Conservation (phyloP, 2,888 invertebrate species). For the Acleris emargana region DNA sequence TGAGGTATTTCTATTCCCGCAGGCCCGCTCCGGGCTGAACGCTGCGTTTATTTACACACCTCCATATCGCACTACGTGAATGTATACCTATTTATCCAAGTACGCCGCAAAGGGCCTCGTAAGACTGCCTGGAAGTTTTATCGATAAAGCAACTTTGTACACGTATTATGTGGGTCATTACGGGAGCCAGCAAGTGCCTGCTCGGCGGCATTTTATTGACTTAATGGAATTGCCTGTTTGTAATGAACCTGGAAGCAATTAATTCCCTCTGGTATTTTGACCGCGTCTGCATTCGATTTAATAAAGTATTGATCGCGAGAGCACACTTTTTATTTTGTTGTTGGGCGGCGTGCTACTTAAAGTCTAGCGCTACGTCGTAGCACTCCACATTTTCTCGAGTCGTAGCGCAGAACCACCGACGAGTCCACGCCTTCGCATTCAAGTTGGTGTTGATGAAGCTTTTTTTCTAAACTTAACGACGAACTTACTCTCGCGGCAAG, state of each 20-base stretch:
- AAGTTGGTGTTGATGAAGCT: conserved; percentile 4
- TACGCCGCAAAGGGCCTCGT: conserved; percentile 38
- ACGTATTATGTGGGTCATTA: conserved; percentile 35
- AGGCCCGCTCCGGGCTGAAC: conserved; percentile 49
- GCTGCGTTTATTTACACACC: conserved; percentile 45
- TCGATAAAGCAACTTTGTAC: conserved; percentile 46
- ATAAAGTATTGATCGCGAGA: neutral
- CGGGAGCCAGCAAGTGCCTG: conserved; percentile 15
- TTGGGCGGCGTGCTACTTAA: neutral
- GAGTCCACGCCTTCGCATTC: conserved; percentile 5
- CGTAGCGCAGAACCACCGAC: conserved; percentile 11
- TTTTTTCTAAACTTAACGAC: conserved; percentile 14
- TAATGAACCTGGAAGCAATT: neutral
- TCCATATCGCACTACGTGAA: conserved; percentile 18
- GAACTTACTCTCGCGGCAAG: conserved; percentile 9
- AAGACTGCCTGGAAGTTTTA: conserved; percentile 44
- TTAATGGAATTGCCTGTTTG: conserved; percentile 5
- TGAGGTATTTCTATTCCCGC: conserved; percentile 51
- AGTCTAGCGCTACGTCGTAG: conserved; percentile 24
- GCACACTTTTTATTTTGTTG: neutral
- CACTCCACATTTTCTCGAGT: conserved; percentile 7
- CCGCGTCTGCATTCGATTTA: neutral
- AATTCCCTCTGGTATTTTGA: neutral
- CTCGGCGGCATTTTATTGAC: conserved; percentile 13
- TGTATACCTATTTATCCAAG: conserved; percentile 18